Percentiles rank a stretch among this genome's conserved stretches.
phyloP scores from a whole-genome alignment of 2,797 vertebrate species.

The Discoglossus pictus region DNA sequence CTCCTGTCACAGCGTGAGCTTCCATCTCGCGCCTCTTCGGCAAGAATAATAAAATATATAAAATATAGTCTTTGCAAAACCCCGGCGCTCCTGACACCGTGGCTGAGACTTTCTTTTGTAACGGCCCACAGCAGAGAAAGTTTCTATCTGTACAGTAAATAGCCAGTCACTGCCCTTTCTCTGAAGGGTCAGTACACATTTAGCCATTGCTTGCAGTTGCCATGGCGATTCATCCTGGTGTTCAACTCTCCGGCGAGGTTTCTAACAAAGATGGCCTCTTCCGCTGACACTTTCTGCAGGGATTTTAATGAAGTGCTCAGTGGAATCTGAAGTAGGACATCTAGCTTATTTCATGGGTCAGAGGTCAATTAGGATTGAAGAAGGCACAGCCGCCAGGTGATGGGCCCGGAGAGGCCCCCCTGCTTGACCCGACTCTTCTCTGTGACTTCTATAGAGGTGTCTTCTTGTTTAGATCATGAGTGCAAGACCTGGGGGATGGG shows the following conservation, averaged over 20 bases:
- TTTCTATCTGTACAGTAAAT: conserved; percentile 28
- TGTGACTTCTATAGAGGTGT: no score
- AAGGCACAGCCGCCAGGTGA: not conserved
- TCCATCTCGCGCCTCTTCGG: not conserved
- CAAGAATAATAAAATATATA: conserved; percentile 6
- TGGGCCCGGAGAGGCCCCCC: not conserved
- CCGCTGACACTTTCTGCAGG: conserved; percentile 21
- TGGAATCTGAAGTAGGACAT: conserved; percentile 15
- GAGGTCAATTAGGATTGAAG: conserved; percentile 38
- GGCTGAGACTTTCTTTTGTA: conserved; percentile 9
- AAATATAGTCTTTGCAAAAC: not conserved
- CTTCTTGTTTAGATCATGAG: no score
- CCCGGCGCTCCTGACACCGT: not conserved
- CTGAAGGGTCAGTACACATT: conserved; percentile 37
- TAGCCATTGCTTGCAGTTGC: conserved; percentile 37
- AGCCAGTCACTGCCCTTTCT: conserved; percentile 27
- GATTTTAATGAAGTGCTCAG: conserved; percentile 44
- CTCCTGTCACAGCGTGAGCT: not conserved
- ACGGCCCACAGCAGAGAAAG: conserved; percentile 22
- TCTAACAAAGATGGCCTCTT: conserved; percentile 33
- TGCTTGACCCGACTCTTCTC: not conserved
- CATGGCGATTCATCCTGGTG: conserved; percentile 42
- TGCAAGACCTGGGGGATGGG: no score
- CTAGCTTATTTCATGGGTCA: conserved; percentile 12
- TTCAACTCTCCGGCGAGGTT: conserved; percentile 5